A percentile compares a stretch with the other conserved stretches of the same genome.
These are phyloP conservation scores for Spatulosminthurus flaviceps DNA, from an alignment of 2,888 invertebrate species.

Conservation along the genomic window DNA sequence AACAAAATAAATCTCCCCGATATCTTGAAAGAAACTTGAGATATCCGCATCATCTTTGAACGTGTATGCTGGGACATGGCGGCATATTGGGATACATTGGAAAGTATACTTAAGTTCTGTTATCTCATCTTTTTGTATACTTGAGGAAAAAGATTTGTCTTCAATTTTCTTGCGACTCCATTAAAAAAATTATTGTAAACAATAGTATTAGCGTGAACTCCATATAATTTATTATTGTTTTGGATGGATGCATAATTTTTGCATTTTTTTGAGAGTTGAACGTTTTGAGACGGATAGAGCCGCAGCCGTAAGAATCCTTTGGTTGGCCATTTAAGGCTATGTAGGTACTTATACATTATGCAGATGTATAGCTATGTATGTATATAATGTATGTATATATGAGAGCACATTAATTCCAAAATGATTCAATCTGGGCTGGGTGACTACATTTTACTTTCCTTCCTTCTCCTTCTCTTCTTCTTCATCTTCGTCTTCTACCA, in stretches of 20 bases:
- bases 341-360: too few species aligned
- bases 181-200: slow-evolving; percentile 12
- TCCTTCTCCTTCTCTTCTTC: not conserved
- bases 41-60: too few species aligned
- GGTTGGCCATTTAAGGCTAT: not conserved
- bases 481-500: not conserved
- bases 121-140: not conserved
- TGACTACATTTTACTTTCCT: slow-evolving; percentile 28
- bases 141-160: too few species aligned
- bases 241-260: too few species aligned
- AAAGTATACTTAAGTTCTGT: too few species aligned
- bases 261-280: not conserved
- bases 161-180: not conserved
- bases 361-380: not conserved
- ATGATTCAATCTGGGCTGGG: slow-evolving; percentile 16
- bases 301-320: not conserved
- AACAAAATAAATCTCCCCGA: not conserved
- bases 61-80: too few species aligned
- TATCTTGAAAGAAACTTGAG: too few species aligned
- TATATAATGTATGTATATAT: not conserved
- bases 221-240: slow-evolving; percentile 9
- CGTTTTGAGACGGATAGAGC: too few species aligned
- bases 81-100: too few species aligned
- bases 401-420: not conserved
- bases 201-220: not conserved